Percentiles rank a stretch among this genome's conserved stretches.
Conservation (phyloP, 2,113 vertebrate genomes). For the Mormyrus lacerda region DNA sequence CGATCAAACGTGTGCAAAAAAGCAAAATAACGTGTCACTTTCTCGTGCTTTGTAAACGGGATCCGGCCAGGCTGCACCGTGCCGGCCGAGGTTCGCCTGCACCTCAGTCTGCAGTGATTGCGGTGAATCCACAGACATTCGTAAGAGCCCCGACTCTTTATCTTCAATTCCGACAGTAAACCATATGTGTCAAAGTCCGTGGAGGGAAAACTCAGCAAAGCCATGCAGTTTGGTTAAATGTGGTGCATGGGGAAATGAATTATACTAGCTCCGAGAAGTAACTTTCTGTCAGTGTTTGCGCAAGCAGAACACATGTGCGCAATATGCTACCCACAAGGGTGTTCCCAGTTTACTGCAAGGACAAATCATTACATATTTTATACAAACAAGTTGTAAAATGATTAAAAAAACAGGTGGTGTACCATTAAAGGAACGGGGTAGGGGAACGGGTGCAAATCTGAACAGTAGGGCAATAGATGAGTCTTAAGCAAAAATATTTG, state of each 20-base stretch:
- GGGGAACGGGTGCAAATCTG: not conserved
- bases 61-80: not conserved
- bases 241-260: not conserved
- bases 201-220: not conserved
- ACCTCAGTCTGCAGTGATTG: not conserved
- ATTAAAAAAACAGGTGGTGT: not conserved
- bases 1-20: not conserved
- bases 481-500: not conserved
- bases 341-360: not conserved
- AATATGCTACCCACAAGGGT: not conserved
- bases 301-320: not conserved
- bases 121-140: not conserved
- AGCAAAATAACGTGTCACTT: not conserved
- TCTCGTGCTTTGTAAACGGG: not conserved
- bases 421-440: not conserved
- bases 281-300: not conserved
- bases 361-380: not conserved
- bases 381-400: not conserved
- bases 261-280: not conserved
- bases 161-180: not conserved
- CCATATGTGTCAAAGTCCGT: not conserved
- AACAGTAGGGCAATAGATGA: not conserved
- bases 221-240: not conserved
- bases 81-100: not conserved
- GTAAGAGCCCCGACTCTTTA: not conserved